These are phyloP conservation scores for Hedya salicella DNA, from an alignment of 2,888 invertebrate genomes.

Conservation along the genomic window DNA sequence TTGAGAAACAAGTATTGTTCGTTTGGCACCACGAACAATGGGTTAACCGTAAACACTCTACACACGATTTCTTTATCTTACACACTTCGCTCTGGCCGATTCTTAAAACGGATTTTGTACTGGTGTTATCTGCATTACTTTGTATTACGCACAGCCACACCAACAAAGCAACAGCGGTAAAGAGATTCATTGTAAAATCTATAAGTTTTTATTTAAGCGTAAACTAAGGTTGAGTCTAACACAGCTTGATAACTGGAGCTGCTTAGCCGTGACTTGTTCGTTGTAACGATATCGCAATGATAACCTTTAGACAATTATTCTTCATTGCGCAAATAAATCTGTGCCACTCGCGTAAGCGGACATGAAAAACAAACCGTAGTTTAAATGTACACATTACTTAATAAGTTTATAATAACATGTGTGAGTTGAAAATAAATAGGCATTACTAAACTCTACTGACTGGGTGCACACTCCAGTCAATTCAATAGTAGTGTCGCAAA, in stretches of 20 bases:
- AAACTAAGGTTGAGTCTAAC: conserved; percentile 44
- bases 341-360: conserved; percentile 25
- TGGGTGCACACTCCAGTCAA: too few relatives aligned
- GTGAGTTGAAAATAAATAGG: too few relatives aligned
- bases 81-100: conserved; percentile 71
- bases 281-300: conserved; percentile 63
- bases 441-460: too few relatives aligned
- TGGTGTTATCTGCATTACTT: conserved; percentile 2
- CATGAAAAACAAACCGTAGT: conserved; percentile 3
- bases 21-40: conserved; percentile 76
- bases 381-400: background rate
- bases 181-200: conserved; percentile 39
- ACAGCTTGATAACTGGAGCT: conserved; percentile 59
- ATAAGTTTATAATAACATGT: background rate
- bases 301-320: conserved; percentile 68
- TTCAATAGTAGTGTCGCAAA: too few relatives aligned
- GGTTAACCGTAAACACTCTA: conserved; percentile 67
- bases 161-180: conserved; percentile 44
- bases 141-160: conserved; percentile 49
- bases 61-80: conserved; percentile 67
- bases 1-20: conserved; percentile 70
- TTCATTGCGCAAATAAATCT: conserved; percentile 54
- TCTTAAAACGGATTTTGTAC: conserved; percentile 1
- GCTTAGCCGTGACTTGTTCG: conserved; percentile 66
- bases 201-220: conserved; percentile 4